Base-by-base conservation (phyloP, 2,888 invertebrate species). In the Marronus borbonicus region DNA sequence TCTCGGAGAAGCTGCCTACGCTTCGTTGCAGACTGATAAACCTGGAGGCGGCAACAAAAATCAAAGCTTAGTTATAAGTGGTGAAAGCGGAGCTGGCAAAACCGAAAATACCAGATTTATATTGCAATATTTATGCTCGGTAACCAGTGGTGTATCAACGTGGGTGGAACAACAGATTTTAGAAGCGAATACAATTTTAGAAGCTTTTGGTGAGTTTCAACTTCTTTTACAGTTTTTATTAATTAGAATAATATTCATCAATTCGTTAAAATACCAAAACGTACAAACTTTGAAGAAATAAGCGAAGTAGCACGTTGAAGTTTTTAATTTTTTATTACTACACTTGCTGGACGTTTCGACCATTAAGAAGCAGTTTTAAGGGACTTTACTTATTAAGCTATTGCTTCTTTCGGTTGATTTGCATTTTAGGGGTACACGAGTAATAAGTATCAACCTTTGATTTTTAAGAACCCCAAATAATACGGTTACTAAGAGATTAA, bases 161-260 rank as follows among this genome's bases (percentile, higher is more conserved):
- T 97, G 97, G 97, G 96, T 97, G n/a, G 97, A 97, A 86, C 97
- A 97, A 87, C 97, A 97, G 90, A 97, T 97, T 84, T 91, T 97
- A 31, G 97, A 97, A 88, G 97, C 97, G 5, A 97, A 97, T 87
- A 97, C 97, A 14, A 96, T 97, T 82, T 90, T 97, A 66, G 97
- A 97, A 89, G 96, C 97, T 52, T 97, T 97, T 87, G 97, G 97
- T 96, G 90, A 75, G 68, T 76, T 44, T 44, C 44, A 44, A 44
- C 44, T 44, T 44, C 44, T 44, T 44, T 44, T 44, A 12, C 12
- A 0, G 12, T 44, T 44, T 44, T 44, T 8, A 44, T 44, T 44
- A 44, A 44, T 36, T 36, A 55, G 17, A 76, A 62, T 52, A 39
- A 31, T 20, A 28, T 39, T 44, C 55, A 64, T 68, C 12, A 52